Evolutionary conservation across 2,888 invertebrate species (phyloP).

Genomic region (Branchellion lobata): DNA sequence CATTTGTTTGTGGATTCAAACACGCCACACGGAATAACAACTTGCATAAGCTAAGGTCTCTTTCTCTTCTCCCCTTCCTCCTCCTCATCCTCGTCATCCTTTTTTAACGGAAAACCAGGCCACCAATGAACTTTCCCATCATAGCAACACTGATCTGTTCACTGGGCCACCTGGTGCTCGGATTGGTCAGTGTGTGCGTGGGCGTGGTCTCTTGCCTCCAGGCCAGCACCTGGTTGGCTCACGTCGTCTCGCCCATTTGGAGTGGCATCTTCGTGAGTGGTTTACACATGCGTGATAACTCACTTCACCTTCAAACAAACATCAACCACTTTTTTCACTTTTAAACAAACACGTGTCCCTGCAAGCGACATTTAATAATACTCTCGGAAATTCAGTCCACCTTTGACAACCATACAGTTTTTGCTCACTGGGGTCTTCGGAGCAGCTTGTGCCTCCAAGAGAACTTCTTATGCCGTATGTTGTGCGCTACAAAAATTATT

Average conservation of each 20-base stretch:
- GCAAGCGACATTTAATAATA: too few relatives aligned
- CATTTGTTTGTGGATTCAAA: too few relatives aligned
- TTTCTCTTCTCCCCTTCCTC: slow-evolving; percentile 1
- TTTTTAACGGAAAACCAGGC: not conserved
- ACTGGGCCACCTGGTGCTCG: slow-evolving; percentile 58
- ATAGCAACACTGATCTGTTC: slow-evolving; percentile 58
- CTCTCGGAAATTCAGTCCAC: too few relatives aligned
- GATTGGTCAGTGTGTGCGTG: slow-evolving; percentile 58
- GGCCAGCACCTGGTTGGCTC: slow-evolving; percentile 62
- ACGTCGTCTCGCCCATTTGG: slow-evolving; percentile 63
- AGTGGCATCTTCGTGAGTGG: slow-evolving; percentile 63
- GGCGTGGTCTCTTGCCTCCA: slow-evolving; percentile 60
- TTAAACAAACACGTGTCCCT: too few relatives aligned
- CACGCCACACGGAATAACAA: too few relatives aligned
- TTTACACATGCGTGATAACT: too few relatives aligned
- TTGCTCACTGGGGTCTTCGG: slow-evolving; percentile 60
- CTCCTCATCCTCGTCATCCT: not conserved
- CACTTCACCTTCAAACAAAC: too few relatives aligned
- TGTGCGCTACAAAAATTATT: too few relatives aligned
- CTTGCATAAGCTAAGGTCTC: slow-evolving; percentile 8
- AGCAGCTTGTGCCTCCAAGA: slow-evolving; percentile 57
- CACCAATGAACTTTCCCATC: slow-evolving; percentile 56
- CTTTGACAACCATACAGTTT: slow-evolving; percentile 55
- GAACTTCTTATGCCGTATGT: slow-evolving; percentile 61
- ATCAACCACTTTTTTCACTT: too few relatives aligned